Conservation (phyloP, 2,113 vertebrate genomes). For the Smithornis capensis region DNA sequence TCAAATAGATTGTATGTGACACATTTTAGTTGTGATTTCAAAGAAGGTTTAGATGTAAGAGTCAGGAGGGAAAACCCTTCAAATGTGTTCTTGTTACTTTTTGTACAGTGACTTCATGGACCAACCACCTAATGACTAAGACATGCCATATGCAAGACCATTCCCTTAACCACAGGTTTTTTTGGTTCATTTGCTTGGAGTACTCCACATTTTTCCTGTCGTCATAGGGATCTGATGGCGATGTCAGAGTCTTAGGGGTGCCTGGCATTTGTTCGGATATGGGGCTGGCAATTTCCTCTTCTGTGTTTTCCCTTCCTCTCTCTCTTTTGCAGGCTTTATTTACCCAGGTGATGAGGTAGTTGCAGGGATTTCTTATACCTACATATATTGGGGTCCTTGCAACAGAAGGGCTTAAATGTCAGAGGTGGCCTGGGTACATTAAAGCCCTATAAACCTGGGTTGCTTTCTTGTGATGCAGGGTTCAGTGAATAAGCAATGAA, state of each 20-base stretch:
- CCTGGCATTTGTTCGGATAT: rapidly evolving
- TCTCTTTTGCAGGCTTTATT: background rate
- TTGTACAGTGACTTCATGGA: background rate
- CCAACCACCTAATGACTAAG: background rate
- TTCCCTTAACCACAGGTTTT: background rate
- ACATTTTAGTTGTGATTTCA: background rate
- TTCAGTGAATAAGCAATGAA: background rate
- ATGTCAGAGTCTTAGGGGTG: background rate
- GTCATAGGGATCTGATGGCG: background rate
- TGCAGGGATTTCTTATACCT: background rate
- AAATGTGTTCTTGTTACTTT: background rate
- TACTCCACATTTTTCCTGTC: background rate
- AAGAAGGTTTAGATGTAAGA: background rate
- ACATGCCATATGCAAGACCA: background rate
- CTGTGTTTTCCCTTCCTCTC: background rate
- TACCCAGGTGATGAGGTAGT: background rate
- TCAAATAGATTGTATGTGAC: constrained; percentile 9
- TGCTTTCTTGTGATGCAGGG: background rate
- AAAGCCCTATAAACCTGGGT: background rate
- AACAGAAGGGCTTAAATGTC: background rate
- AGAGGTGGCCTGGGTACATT: background rate
- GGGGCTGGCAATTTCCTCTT: background rate
- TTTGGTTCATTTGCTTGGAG: background rate
- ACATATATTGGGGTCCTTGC: background rate
- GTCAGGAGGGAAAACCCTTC: background rate